Evolutionary conservation across 2,888 invertebrate species (phyloP).

Genomic region (Scaptomyza flava): DNA sequence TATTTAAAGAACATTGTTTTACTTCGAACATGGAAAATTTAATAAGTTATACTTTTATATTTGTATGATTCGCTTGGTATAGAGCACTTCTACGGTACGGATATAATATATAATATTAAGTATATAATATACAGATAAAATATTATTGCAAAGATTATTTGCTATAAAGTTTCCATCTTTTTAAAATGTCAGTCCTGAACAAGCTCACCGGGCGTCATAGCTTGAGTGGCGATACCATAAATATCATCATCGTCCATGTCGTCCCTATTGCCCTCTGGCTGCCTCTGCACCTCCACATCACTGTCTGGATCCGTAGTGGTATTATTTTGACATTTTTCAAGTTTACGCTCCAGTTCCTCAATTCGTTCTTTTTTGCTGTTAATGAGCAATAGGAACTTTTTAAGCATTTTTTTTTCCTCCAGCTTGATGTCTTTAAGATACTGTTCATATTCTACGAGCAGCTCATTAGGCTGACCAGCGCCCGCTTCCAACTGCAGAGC

Average conservation of each 20-base stretch:
- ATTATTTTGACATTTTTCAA: conserved; percentile 18
- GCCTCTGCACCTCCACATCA: conserved; percentile 14
- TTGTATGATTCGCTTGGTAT: neutral
- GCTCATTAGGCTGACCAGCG: conserved; percentile 26
- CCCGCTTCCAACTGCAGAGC: neutral
- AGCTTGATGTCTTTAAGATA: conserved; percentile 59
- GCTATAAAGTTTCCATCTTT: neutral
- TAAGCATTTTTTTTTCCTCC: conserved; percentile 59
- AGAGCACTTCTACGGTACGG: neutral
- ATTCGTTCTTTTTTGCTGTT: conserved; percentile 80
- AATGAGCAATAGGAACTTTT: conserved; percentile 71
- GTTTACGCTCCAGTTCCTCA: conserved; percentile 57
- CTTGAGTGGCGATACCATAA: conserved; percentile 45
- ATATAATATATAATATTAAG: neutral
- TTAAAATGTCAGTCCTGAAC: conserved; percentile 10
- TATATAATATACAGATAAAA: conserved; percentile 1
- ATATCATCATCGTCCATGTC: conserved; percentile 29
- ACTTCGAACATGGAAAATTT: neutral
- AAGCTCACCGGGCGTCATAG: conserved; percentile 26
- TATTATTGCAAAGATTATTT: conserved; percentile 5
- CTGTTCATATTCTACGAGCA: conserved; percentile 55
- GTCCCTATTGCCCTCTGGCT: neutral
- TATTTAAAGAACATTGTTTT: conserved; percentile 1
- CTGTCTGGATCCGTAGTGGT: conserved; percentile 15
- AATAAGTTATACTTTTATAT: neutral